Conservation (phyloP, 2,113 vertebrate genomes). For the Eolophus roseicapilla region DNA sequence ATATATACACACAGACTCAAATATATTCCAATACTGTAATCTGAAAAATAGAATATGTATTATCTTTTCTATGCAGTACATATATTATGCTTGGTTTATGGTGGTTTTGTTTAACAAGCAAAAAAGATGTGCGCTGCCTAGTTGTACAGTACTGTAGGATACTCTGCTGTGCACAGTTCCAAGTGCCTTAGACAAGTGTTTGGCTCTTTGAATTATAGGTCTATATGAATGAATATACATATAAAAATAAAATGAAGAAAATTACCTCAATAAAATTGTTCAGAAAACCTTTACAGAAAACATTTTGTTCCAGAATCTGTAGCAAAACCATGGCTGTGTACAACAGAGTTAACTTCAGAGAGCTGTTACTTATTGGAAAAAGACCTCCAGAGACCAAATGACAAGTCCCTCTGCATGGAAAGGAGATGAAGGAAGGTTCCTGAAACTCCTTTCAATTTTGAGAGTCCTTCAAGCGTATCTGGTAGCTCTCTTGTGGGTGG, state of each 20-base stretch:
- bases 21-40: slow-evolving; percentile 46
- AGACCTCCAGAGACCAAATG: not conserved
- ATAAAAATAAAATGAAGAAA: slow-evolving; percentile 53
- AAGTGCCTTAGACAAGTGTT: slow-evolving; percentile 74
- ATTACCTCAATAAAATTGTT: slow-evolving; percentile 70
- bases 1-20: not conserved
- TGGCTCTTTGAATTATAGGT: slow-evolving; percentile 58
- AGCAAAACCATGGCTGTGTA: not conserved
- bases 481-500: not conserved
- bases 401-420: not conserved
- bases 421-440: not conserved
- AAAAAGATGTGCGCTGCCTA: slow-evolving; percentile 45
- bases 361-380: not conserved
- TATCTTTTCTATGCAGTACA: slow-evolving; percentile 38
- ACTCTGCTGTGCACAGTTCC: slow-evolving; percentile 64
- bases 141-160: slow-evolving; percentile 51
- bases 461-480: not conserved
- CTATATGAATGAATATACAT: slow-evolving; percentile 30
- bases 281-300: slow-evolving; percentile 25
- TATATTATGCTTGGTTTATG: slow-evolving; percentile 21
- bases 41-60: slow-evolving; percentile 36
- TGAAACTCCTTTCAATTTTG: not conserved
- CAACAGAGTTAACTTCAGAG: not conserved
- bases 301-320: not conserved
- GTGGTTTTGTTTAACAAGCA: slow-evolving; percentile 61